Conservation (phyloP, 2,888 invertebrate species). For the Hemaris fuciformis region DNA sequence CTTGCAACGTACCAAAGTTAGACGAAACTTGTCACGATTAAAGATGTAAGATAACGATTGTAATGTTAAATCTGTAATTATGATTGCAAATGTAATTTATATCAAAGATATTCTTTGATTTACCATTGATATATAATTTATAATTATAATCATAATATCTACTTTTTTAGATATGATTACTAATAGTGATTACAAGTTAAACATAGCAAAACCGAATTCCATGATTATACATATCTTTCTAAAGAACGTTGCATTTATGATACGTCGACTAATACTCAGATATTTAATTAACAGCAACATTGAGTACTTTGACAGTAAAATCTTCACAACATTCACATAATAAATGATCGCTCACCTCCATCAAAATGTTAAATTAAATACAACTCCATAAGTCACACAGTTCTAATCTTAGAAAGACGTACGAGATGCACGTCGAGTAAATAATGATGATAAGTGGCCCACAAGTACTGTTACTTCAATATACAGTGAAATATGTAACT, state of each 20-base stretch:
- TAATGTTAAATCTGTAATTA: too few relatives aligned
- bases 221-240: too few relatives aligned
- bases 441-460: background rate
- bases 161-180: too few relatives aligned
- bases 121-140: too few relatives aligned
- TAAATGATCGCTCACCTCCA: background rate
- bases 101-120: too few relatives aligned
- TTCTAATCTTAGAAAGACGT: background rate
- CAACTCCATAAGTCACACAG: background rate
- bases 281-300: background rate
- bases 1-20: background rate
- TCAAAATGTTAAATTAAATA: background rate
- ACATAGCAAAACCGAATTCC: too few relatives aligned
- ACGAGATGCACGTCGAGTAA: background rate
- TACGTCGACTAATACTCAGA: too few relatives aligned
- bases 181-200: too few relatives aligned
- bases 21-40: background rate
- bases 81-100: too few relatives aligned
- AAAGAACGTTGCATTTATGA: too few relatives aligned
- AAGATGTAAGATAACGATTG: too few relatives aligned
- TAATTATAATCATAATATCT: too few relatives aligned
- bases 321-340: background rate
- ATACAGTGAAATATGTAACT: background rate
- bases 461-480: constrained; percentile 1
- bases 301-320: background rate